Percentiles rank a stretch among this genome's conserved stretches.
Conservation (phyloP, 2,888 invertebrate species). For the Imbricaverruca yamaguchii region DNA sequence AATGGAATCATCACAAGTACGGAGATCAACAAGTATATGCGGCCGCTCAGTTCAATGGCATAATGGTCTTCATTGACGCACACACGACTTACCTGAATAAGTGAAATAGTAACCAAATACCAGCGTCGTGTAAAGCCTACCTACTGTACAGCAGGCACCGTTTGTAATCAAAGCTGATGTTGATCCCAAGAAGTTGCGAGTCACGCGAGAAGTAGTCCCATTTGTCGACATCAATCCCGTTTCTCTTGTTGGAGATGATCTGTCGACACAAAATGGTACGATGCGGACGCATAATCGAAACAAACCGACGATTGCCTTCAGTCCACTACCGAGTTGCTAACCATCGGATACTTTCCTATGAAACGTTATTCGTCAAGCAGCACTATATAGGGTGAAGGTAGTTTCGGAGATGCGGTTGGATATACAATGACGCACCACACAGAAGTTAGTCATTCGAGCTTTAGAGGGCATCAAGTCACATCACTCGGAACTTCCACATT, state of each 20-base stretch:
- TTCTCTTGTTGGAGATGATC: slow-evolving; percentile 53
- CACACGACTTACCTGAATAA: too few species aligned
- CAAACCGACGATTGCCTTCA: neutral
- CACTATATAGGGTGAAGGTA: neutral
- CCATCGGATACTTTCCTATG: too few species aligned
- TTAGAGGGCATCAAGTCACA: too few species aligned
- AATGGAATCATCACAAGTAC: too few species aligned
- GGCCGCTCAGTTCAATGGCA: too few species aligned
- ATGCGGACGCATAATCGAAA: neutral
- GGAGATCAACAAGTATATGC: too few species aligned
- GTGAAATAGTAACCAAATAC: too few species aligned
- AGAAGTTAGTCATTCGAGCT: too few species aligned
- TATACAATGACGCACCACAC: too few species aligned
- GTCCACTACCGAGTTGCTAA: too few species aligned
- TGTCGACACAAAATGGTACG: slow-evolving; percentile 35
- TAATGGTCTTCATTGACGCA: too few species aligned
- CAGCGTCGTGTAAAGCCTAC: slow-evolving; percentile 28
- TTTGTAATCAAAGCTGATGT: slow-evolving; percentile 45
- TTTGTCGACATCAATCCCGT: slow-evolving; percentile 57
- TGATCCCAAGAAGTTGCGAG: slow-evolving; percentile 45
- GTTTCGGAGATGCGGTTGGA: neutral
- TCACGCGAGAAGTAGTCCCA: slow-evolving; percentile 60
- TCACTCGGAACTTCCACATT: too few species aligned
- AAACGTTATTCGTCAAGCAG: slow-evolving; percentile 21
- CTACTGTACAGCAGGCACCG: slow-evolving; percentile 43